phyloP scores from a whole-genome alignment of 2,113 vertebrate species.

The Pseudopipra pipra region DNA sequence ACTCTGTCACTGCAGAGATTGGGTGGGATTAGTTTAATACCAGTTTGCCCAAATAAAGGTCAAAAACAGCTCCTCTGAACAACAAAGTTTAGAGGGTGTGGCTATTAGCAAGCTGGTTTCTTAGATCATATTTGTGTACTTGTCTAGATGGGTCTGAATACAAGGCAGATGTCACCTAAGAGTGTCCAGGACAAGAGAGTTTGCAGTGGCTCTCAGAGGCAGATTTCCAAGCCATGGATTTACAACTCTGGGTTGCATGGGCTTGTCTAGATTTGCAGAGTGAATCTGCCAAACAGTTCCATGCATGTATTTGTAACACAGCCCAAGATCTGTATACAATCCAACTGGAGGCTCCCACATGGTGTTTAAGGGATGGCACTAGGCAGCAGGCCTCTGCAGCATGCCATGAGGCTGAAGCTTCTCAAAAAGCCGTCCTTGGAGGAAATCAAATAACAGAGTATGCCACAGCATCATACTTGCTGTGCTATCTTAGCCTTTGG shows the following conservation, averaged over 20 bases:
- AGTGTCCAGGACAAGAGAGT: background rate
- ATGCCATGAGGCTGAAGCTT: background rate
- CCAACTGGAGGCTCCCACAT: background rate
- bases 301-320: background rate
- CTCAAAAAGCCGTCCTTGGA: background rate
- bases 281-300: constrained; percentile 21
- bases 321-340: background rate
- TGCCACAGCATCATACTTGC: background rate
- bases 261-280: constrained; percentile 20
- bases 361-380: background rate
- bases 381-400: background rate
- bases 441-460: background rate
- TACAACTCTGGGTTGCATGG: background rate
- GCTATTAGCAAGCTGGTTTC: background rate
- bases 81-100: background rate
- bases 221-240: constrained; percentile 18
- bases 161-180: background rate
- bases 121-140: background rate
- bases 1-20: background rate
- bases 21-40: background rate
- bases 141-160: background rate
- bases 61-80: background rate
- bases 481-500: constrained; percentile 9
- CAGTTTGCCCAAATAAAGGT: background rate
- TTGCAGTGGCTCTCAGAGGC: background rate